Percentiles rank a stretch among this genome's conserved stretches.
Conservation (phyloP, 2,113 vertebrate genomes). For the Campylorhamphus procurvoides region DNA sequence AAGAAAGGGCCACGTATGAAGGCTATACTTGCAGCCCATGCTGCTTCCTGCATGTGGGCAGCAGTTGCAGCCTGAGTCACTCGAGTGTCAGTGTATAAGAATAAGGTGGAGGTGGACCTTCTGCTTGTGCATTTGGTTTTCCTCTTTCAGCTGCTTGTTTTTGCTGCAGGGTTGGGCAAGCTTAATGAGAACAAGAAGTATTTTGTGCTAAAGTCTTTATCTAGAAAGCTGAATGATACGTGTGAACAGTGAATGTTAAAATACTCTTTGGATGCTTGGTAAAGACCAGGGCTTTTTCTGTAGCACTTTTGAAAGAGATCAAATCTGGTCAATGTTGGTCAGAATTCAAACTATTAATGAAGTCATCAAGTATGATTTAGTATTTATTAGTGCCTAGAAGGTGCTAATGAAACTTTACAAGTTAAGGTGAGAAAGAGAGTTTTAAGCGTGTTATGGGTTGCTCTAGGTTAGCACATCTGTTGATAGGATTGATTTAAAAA, state of each 20-base stretch:
- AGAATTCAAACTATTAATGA: neutral
- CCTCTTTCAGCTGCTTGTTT: neutral
- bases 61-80: neutral
- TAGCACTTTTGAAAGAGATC: neutral
- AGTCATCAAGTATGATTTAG: neutral
- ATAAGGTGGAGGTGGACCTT: neutral
- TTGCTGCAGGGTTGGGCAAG: neutral
- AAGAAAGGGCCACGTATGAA: neutral
- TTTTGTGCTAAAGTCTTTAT: neutral
- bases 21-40: neutral
- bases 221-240: neutral
- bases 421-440: neutral
- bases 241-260: neutral
- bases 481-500: neutral
- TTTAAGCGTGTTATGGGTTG: neutral
- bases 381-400: neutral
- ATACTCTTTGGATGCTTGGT: neutral
- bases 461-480: neutral
- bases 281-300: neutral
- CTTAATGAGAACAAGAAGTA: neutral
- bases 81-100: neutral
- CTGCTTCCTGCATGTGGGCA: neutral
- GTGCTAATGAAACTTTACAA: neutral
- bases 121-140: neutral
- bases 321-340: neutral